These are phyloP conservation scores for Lordiphosa mommai DNA, from an alignment of 1,140 invertebrate species.

Conservation along the genomic window DNA sequence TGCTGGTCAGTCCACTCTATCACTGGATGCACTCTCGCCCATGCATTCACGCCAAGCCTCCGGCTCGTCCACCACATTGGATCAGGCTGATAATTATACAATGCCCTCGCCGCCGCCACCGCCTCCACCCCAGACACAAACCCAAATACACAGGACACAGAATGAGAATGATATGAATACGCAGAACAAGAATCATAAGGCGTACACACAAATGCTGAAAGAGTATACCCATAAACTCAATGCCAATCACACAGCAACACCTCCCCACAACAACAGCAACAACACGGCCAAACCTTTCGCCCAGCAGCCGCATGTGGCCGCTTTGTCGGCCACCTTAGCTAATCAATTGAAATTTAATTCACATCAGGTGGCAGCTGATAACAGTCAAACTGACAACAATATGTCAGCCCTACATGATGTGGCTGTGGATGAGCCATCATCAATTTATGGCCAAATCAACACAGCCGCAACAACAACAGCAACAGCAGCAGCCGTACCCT, in stretches of 20 bases:
- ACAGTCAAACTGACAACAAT: slow-evolving; percentile 32
- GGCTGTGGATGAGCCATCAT: slow-evolving; percentile 59
- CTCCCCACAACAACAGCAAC: slow-evolving; percentile 47
- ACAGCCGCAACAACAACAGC: slow-evolving; percentile 11
- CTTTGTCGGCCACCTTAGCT: slow-evolving; percentile 67
- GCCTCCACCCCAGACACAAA: slow-evolving; percentile 32
- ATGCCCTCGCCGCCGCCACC: slow-evolving; percentile 36
- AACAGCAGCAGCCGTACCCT: neutral
- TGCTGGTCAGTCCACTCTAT: slow-evolving; percentile 47
- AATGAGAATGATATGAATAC: slow-evolving; percentile 62
- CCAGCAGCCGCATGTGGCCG: slow-evolving; percentile 62
- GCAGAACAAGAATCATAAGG: slow-evolving; percentile 66
- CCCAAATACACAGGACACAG: slow-evolving; percentile 27
- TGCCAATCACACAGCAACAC: slow-evolving; percentile 19
- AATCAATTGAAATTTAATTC: slow-evolving; percentile 79
- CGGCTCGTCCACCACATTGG: slow-evolving; percentile 58
- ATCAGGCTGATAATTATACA: slow-evolving; percentile 52
- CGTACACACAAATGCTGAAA: slow-evolving; percentile 75
- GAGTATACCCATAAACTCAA: slow-evolving; percentile 73
- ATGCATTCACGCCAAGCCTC: slow-evolving; percentile 68
- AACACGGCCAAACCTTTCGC: slow-evolving; percentile 47
- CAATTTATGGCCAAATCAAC: slow-evolving; percentile 59
- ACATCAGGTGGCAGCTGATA: slow-evolving; percentile 56
- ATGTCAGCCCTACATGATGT: slow-evolving; percentile 38
- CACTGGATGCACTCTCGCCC: slow-evolving; percentile 61